Evolutionary conservation across 1,140 invertebrate species (phyloP).

Genomic region (Archivesica marissinica): DNA sequence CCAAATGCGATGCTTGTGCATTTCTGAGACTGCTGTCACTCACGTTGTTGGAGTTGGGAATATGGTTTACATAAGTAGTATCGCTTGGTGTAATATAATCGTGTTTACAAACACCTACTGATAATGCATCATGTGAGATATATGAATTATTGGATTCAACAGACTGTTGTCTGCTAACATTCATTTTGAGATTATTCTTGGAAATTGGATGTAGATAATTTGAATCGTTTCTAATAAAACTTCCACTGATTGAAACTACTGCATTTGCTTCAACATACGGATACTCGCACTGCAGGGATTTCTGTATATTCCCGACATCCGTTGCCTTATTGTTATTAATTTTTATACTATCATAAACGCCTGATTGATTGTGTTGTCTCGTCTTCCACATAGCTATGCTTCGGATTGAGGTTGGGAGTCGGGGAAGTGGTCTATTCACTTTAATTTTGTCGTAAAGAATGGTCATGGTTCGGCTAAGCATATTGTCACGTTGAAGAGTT

Average conservation of each 20-base stretch:
- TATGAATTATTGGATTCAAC: neutral
- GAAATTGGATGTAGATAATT: neutral
- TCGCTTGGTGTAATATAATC: neutral
- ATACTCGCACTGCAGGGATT: neutral
- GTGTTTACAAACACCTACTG: neutral
- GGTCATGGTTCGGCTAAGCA: neutral
- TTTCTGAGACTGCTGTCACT: too few relatives aligned
- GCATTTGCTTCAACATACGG: constrained; percentile 7
- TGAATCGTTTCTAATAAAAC: neutral
- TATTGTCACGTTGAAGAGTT: neutral
- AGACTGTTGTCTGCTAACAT: neutral
- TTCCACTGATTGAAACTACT: neutral
- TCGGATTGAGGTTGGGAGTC: constrained; percentile 1
- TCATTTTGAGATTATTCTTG: neutral
- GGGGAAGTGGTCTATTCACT: constrained; percentile 10
- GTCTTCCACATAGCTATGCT: neutral
- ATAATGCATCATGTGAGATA: neutral
- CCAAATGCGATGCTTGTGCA: too few relatives aligned
- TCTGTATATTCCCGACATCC: neutral
- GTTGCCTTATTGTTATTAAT: neutral
- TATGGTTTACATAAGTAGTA: neutral
- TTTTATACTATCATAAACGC: constrained; percentile 4
- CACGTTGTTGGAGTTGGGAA: too few relatives aligned
- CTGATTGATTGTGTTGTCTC: neutral
- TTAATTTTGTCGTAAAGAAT: constrained; percentile 19